phyloP scores from a whole-genome alignment of 2,113 vertebrate species.

The Machaerirhynchus nigripectus region DNA sequence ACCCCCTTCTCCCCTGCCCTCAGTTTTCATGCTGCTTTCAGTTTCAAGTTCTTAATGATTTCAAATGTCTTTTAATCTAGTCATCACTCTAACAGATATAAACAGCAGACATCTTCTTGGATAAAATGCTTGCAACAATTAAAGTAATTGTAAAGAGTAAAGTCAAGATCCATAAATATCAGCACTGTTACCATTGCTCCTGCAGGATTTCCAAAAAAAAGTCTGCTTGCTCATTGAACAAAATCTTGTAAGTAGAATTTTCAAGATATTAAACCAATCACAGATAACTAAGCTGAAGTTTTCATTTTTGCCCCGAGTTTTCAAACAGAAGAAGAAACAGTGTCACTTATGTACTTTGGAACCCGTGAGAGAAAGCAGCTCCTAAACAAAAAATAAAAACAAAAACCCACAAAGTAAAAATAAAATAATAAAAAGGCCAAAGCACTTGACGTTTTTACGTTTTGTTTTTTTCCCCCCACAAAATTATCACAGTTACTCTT shows the following conservation, averaged over 20 bases:
- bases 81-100: not conserved
- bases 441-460: not conserved
- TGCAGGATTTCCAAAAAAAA: not conserved
- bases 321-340: not conserved
- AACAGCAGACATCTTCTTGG: not conserved
- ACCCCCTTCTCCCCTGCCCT: no score
- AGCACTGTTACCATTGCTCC: not conserved
- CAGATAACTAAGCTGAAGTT: not conserved
- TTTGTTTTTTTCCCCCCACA: accelerated
- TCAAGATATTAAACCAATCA: not conserved
- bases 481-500: not conserved
- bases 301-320: not conserved
- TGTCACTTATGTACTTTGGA: not conserved
- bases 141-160: no score
- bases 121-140: not conserved
- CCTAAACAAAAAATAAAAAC: not conserved
- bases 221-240: not conserved
- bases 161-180: not conserved
- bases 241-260: not conserved
- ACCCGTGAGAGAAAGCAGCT: not conserved
- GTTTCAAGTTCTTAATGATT: not conserved
- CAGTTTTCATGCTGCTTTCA: not conserved
- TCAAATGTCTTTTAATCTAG: not conserved
- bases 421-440: not conserved
- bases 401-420: not conserved